A percentile compares a stretch with the other conserved stretches of the same genome.
Conservation (phyloP, 2,113 vertebrate genomes). For the Delphinus delphis region DNA sequence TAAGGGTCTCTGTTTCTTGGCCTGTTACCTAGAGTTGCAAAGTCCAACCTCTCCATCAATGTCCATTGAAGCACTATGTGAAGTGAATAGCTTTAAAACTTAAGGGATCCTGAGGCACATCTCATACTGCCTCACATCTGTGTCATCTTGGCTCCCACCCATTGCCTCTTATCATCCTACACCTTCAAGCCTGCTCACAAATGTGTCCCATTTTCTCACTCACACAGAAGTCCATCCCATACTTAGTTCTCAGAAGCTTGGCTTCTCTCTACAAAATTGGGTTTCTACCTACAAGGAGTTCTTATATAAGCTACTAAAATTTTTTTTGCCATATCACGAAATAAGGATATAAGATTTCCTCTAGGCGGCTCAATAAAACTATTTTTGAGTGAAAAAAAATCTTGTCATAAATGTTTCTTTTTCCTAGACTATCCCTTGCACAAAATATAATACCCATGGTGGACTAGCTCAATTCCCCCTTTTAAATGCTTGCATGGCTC, state of each 20-base stretch:
- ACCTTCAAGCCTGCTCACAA: neutral
- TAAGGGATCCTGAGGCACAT: neutral
- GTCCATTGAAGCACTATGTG: neutral
- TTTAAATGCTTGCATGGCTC: neutral
- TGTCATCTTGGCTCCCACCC: neutral
- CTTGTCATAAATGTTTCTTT: constrained; percentile 4
- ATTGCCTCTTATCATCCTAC: neutral
- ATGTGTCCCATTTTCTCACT: neutral
- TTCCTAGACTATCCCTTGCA: neutral
- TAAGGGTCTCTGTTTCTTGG: neutral
- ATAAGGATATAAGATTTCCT: neutral
- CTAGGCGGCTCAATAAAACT: neutral
- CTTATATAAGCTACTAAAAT: neutral
- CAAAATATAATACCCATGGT: neutral
- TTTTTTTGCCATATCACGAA: neutral
- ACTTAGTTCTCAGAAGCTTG: neutral
- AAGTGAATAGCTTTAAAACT: neutral
- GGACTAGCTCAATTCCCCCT: neutral
- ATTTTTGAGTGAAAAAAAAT: constrained; percentile 3
- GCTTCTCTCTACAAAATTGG: neutral
- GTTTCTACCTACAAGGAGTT: neutral
- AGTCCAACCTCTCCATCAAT: neutral
- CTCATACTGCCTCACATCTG: neutral
- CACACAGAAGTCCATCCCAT: neutral
- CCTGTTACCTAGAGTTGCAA: neutral